These are phyloP conservation scores for Zele albiditarsus DNA, from an alignment of 2,888 invertebrate genomes.

Conservation along the genomic window DNA sequence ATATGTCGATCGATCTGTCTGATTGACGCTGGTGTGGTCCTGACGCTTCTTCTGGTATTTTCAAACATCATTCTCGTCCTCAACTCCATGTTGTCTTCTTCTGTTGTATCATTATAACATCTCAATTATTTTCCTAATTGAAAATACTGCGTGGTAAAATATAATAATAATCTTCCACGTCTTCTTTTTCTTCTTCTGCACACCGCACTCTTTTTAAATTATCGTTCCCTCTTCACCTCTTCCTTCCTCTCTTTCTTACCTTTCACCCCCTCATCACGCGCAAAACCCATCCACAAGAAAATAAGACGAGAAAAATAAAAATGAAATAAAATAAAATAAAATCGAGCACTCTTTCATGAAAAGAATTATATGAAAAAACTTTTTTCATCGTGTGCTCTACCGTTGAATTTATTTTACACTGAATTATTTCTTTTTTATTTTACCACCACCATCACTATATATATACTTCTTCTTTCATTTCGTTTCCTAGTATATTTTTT, in stretches of 20 bases:
- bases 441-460: neutral
- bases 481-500: neutral
- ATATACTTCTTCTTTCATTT: neutral
- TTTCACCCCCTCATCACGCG: too few species aligned
- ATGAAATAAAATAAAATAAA: conserved; percentile 11
- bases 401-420: conserved; percentile 31
- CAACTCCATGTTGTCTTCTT: conserved; percentile 22
- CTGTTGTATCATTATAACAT: conserved; percentile 20
- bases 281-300: neutral
- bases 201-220: neutral
- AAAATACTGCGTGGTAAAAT: neutral
- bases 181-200: neutral
- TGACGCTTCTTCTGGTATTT: conserved; percentile 12
- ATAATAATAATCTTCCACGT: conserved; percentile 10
- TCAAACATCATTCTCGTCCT: conserved; percentile 11
- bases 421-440: conserved; percentile 24
- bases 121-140: conserved; percentile 31
- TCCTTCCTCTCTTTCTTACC: neutral
- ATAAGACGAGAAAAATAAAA: neutral
- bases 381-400: conserved; percentile 29
- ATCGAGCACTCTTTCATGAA: neutral
- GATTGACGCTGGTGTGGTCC: conserved; percentile 17
- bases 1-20: conserved; percentile 10
- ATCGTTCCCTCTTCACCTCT: neutral
- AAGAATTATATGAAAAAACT: conserved; percentile 33